Base-by-base conservation (phyloP, 2,113 vertebrate genomes). In the Dermatemys mawii region DNA sequence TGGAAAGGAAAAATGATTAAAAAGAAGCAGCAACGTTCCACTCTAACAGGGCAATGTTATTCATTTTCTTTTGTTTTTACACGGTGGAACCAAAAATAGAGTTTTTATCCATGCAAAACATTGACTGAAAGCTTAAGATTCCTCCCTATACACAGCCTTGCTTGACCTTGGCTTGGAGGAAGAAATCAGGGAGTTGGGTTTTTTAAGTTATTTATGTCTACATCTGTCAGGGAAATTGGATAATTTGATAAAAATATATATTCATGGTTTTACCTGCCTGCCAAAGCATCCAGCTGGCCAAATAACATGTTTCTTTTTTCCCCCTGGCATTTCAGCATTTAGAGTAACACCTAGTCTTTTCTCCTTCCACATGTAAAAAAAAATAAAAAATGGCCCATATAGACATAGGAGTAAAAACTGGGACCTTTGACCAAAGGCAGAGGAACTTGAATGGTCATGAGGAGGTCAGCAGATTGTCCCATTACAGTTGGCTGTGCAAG, bases 211-310 rank as follows among this genome's bases (percentile, higher is more conserved):
- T n/a, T 10, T 2, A 1, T 0, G 6, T 60, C 67, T 41, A 10
- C 94, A 92, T 89, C 94, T 93, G 87, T 44, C 90, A 89, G 86
- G 92, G 93, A 96, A 96, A 97, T 90, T 41, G 94, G 88, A 49
- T 90, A 83, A 95, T 88, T 81, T 95, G 94, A 95, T 96, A 94
- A 93, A 94, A 88, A 83, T n/a, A 49, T 24, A 6, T 17, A 75
- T 75, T 73, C 32, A 4, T 48, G 54, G 35, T 5, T 93, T 86
- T 88, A 80, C 88, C 83, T 93, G 89, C 60, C 46, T 49, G 78
- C 9, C 8, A 78, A 73, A 78, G 86, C 82, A 57, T 49, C 55
- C 95, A 93, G 94, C 88, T 97, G 95, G 94, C 46, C 89, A 81
- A 85, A 67, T 88, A 92, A 91, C 70, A 38, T 86, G 92, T 14